Percentiles rank a stretch among this genome's conserved stretches.
Conservation (phyloP, 2,888 invertebrate species). For the Campopleginae sp. region DNA sequence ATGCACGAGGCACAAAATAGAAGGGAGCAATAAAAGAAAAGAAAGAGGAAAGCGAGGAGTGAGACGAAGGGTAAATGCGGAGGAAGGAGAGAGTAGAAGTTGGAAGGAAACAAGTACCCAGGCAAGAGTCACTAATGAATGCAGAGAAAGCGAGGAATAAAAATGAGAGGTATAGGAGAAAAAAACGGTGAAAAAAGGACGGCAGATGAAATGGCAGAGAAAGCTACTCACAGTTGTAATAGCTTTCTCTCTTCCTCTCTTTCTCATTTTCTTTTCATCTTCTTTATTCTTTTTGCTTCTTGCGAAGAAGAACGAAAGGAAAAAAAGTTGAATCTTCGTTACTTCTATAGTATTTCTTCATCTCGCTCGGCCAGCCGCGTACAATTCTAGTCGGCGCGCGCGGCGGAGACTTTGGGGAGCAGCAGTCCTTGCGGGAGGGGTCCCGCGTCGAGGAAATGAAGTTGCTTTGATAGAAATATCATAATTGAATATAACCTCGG, state of each 20-base stretch:
- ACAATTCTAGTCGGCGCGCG: neutral
- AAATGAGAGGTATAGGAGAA: constrained; percentile 33
- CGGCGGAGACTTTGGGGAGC: constrained; percentile 55
- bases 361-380: neutral
- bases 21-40: constrained; percentile 53
- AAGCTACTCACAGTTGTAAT: constrained; percentile 8
- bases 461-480: constrained; percentile 71
- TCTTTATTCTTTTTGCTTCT: neutral
- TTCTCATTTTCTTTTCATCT: constrained; percentile 23
- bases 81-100: constrained; percentile 50
- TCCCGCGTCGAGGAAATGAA: constrained; percentile 65
- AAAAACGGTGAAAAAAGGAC: neutral
- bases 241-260: constrained; percentile 17
- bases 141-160: constrained; percentile 46
- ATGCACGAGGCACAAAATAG: constrained; percentile 46
- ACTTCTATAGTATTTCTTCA: constrained; percentile 22
- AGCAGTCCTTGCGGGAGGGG: constrained; percentile 34
- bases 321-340: constrained; percentile 53
- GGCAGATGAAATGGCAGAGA: constrained; percentile 14
- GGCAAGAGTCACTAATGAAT: constrained; percentile 67
- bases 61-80: neutral
- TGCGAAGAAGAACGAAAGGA: constrained; percentile 45
- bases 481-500: constrained; percentile 69
- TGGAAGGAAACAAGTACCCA: constrained; percentile 67
- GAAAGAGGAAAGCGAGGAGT: neutral